These are phyloP conservation scores for Mythimna ferrago DNA, from an alignment of 2,888 invertebrate genomes.

Conservation along the genomic window DNA sequence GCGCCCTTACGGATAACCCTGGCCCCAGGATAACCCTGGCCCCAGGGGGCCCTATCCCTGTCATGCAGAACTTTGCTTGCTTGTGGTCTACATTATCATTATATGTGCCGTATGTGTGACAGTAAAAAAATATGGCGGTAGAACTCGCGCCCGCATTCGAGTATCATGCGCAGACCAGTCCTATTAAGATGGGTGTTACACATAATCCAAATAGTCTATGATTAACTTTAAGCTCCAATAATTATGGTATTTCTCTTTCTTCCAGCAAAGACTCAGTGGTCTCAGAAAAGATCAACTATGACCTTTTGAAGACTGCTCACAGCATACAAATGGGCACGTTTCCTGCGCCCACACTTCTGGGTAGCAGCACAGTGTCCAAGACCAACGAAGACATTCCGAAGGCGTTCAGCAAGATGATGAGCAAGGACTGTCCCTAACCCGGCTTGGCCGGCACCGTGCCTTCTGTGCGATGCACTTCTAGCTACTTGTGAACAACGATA, in stretches of 20 bases:
- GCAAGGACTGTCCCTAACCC: conserved; percentile 85
- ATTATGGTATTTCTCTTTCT: conserved; percentile 33
- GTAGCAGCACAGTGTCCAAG: conserved; percentile 93
- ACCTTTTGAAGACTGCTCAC: conserved; percentile 94
- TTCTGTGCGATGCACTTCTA: conserved; percentile 45
- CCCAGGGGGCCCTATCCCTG: no score
- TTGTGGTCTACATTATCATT: no score
- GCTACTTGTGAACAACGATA: conserved; percentile 56
- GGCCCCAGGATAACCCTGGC: no score
- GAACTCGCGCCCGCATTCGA: no score
- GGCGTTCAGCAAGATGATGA: conserved; percentile 92
- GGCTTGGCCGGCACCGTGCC: conserved; percentile 44
- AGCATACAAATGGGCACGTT: conserved; percentile 93
- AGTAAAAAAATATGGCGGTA: no score
- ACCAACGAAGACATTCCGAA: conserved; percentile 96
- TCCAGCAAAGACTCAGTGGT: conserved; percentile 97
- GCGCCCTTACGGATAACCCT: no score
- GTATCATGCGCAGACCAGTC: no score
- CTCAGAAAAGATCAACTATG: conserved; percentile 97
- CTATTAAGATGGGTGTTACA: not conserved
- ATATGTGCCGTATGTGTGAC: no score
- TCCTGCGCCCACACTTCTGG: conserved; percentile 94
- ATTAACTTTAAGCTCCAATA: not conserved
- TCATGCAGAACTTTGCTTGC: no score
- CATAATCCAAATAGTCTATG: not conserved